A percentile compares a stretch with the other conserved stretches of the same genome.
Conservation (phyloP, 2,888 invertebrate genomes). For the Nudaria mundana region DNA sequence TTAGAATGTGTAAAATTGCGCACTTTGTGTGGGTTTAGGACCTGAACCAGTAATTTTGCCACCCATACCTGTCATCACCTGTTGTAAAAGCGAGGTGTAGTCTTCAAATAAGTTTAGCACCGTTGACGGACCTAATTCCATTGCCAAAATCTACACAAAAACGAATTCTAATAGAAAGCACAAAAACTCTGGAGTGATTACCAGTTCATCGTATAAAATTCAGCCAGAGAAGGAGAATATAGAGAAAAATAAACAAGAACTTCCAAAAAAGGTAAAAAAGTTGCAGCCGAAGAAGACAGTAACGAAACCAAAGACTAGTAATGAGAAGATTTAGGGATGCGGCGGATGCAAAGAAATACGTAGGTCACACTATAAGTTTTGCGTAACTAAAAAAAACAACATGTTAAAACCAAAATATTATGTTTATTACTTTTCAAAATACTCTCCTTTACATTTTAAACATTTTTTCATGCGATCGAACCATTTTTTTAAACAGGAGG, state of each 20-base stretch:
- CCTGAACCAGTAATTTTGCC: too few species aligned
- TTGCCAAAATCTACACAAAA: constrained; percentile 4
- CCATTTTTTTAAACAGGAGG: too few species aligned
- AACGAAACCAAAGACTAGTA: background rate
- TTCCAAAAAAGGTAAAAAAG: background rate
- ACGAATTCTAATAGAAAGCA: constrained; percentile 7
- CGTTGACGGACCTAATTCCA: background rate
- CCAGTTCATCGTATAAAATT: constrained; percentile 8
- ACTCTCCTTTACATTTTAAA: too few species aligned
- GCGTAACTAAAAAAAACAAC: too few species aligned
- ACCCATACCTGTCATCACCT: background rate
- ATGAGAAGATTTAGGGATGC: background rate
- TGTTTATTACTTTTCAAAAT: too few species aligned
- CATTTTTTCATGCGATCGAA: too few species aligned
- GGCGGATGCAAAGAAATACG: background rate
- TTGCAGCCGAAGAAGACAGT: too few species aligned
- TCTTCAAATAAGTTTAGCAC: constrained; percentile 2
- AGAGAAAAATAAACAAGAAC: background rate
- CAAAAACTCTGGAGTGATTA: constrained; percentile 7
- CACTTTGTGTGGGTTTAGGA: too few species aligned
- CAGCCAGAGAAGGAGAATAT: constrained; percentile 1
- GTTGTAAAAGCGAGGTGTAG: background rate
- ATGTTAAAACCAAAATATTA: too few species aligned
- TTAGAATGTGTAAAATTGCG: too few species aligned
- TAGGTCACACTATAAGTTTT: too few species aligned